phyloP scores from a whole-genome alignment of 2,113 vertebrate genomes.

The Aphyosemion australe region DNA sequence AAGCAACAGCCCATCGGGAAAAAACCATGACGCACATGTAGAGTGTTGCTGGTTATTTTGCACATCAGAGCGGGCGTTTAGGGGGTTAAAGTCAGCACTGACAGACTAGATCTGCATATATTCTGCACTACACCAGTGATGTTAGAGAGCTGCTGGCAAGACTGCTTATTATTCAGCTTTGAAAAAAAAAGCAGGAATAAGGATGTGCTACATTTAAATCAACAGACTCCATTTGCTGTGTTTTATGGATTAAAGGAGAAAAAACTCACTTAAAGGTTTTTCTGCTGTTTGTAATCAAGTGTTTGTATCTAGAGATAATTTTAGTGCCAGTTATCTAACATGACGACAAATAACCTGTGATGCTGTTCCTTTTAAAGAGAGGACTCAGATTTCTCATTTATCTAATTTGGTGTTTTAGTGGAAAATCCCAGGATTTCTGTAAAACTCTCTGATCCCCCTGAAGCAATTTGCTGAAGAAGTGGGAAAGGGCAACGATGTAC shows the following conservation, averaged over 20 bases:
- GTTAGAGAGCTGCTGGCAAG: background rate
- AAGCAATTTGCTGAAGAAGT: conserved; percentile 21
- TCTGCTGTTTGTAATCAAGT: background rate
- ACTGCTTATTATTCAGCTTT: background rate
- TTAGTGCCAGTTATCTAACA: background rate
- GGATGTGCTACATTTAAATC: background rate
- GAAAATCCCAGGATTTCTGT: conserved; percentile 12
- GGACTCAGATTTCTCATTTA: too few species aligned
- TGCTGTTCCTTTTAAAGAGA: background rate
- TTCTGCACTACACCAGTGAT: background rate
- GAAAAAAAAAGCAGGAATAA: background rate
- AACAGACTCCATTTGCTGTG: background rate
- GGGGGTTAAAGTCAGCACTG: too few species aligned
- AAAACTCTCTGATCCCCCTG: conserved; percentile 10
- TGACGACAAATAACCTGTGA: too few species aligned
- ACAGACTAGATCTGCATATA: background rate
- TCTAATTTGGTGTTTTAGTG: conserved; percentile 9
- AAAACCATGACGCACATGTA: background rate
- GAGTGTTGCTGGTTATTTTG: background rate
- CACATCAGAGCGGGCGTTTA: background rate
- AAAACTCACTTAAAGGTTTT: background rate
- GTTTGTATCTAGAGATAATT: background rate
- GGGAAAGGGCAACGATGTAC: conserved; percentile 36
- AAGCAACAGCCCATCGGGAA: background rate
- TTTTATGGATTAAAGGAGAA: background rate